These are phyloP conservation scores for Lucilia sericata DNA, from an alignment of 1,140 invertebrate genomes.

Conservation along the genomic window DNA sequence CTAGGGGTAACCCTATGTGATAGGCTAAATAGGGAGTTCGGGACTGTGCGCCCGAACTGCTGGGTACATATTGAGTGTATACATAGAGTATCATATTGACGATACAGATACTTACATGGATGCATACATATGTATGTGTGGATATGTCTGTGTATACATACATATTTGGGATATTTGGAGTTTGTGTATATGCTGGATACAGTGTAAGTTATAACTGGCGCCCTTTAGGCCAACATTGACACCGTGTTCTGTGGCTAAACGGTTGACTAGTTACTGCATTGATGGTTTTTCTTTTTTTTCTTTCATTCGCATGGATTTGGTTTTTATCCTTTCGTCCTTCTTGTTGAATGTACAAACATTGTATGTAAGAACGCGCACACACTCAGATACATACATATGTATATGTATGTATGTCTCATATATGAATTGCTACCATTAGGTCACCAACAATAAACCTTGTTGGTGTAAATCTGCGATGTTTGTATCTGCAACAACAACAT, in stretches of 20 bases:
- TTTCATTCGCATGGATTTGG: not conserved
- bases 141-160: not conserved
- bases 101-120: no score
- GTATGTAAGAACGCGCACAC: not conserved
- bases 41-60: no score
- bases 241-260: conserved; percentile 39
- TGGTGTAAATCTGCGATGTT: conserved; percentile 31
- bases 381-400: not conserved
- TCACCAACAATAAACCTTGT: conserved; percentile 4
- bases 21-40: no score
- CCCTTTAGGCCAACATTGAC: conserved; percentile 42
- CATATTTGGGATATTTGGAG: no score
- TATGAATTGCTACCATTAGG: conserved; percentile 28
- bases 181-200: conserved; percentile 19
- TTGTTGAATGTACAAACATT: conserved; percentile 16
- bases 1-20: no score
- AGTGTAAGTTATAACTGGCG: conserved; percentile 37
- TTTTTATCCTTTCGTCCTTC: conserved; percentile 20
- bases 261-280: conserved; percentile 40
- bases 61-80: no score
- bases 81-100: no score
- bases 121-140: not conserved
- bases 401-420: not conserved
- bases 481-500: not conserved
- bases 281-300: conserved; percentile 6